Evolutionary conservation across 1,140 invertebrate species (phyloP).

Genomic region (Ephestia elutella): DNA sequence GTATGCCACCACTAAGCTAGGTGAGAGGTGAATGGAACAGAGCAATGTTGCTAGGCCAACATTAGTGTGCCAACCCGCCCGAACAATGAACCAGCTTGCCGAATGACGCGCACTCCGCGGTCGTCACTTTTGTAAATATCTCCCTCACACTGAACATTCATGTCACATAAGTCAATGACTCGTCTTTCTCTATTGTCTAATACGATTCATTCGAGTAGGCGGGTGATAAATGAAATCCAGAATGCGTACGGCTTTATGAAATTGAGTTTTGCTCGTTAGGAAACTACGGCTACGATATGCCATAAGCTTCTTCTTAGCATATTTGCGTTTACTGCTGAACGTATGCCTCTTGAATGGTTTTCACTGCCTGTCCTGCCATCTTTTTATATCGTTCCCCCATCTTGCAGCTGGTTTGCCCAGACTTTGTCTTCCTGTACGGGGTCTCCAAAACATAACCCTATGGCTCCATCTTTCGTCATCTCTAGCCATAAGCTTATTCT

Average conservation of each 20-base stretch:
- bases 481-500: no score
- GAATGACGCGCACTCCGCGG: slow-evolving; percentile 37
- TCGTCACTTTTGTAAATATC: slow-evolving; percentile 29
- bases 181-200: slow-evolving; percentile 2
- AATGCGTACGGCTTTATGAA: neutral
- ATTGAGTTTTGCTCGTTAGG: neutral
- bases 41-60: slow-evolving; percentile 60
- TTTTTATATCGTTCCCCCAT: no score
- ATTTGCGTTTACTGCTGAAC: no score
- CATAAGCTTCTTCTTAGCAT: no score
- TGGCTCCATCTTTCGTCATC: no score
- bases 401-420: no score
- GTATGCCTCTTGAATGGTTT: no score
- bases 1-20: slow-evolving; percentile 52
- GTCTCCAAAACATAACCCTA: no score
- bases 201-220: neutral
- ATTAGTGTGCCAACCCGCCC: slow-evolving; percentile 57
- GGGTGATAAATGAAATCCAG: neutral
- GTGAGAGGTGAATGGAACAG: slow-evolving; percentile 69
- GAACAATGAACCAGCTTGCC: slow-evolving; percentile 68
- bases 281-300: no score
- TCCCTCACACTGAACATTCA: slow-evolving; percentile 10
- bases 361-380: no score
- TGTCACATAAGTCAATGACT: slow-evolving; percentile 15
- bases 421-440: no score